Conservation (phyloP, 37 sponge, comb jelly and placozoan genomes). For the Hormiphora californensis region DNA sequence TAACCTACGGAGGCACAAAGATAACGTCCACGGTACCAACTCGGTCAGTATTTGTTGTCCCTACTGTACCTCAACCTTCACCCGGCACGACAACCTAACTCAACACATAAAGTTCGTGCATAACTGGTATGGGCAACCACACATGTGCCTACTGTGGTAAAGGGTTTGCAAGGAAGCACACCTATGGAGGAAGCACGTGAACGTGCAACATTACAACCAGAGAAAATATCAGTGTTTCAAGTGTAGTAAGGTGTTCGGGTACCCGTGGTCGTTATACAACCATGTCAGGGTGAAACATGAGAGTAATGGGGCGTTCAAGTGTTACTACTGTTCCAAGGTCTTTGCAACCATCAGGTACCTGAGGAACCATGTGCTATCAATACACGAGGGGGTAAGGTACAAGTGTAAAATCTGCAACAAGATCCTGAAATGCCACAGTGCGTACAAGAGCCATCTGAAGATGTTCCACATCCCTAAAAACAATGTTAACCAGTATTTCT, state of each 20-base stretch:
- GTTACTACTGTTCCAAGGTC: conserved; percentile 42
- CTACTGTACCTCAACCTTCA: conserved; percentile 40
- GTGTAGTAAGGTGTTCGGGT: conserved; percentile 46
- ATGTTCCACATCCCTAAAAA: conserved; percentile 18
- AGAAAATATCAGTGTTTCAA: conserved; percentile 42
- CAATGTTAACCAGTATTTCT: not conserved
- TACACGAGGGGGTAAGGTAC: conserved; percentile 43
- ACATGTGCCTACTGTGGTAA: conserved; percentile 16
- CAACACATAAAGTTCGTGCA: conserved; percentile 47
- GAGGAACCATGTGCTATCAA: conserved; percentile 36
- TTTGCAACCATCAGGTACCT: conserved; percentile 12
- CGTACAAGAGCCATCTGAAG: conserved; percentile 38
- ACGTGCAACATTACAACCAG: conserved; percentile 6
- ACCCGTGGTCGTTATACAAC: conserved; percentile 51
- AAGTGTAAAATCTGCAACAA: conserved; percentile 40
- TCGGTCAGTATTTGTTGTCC: conserved; percentile 6
- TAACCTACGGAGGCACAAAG: conserved; percentile 36
- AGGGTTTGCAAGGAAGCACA: conserved; percentile 35
- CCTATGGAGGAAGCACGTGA: no score
- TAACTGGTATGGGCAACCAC: not conserved
- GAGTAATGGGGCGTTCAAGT: conserved; percentile 40
- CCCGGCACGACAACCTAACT: conserved; percentile 33
- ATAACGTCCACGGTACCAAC: not conserved
- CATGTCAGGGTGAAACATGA: conserved; percentile 45
- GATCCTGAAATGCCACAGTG: conserved; percentile 29